Evolutionary conservation across 2,888 invertebrate species (phyloP), one percentile per base, ranked within the genome.

Genomic region (Ophion obscuratus): DNA sequence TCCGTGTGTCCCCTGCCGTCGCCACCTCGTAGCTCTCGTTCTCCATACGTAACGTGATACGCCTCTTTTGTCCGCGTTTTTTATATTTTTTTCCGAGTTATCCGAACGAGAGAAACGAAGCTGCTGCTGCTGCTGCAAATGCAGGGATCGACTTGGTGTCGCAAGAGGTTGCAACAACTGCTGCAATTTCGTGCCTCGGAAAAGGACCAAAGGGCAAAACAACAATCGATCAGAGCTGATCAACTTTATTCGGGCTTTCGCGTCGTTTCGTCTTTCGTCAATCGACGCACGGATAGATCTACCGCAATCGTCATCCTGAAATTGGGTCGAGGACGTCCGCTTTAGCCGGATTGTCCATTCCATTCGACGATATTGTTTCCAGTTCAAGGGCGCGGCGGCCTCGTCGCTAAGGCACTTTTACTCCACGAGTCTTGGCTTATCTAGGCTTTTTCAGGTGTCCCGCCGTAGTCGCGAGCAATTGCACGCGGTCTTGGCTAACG

Each of bases 281-380:
- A 44, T 44, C 44, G 44, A 47, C 2, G 11, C 11, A 2, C 10
- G 47, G 47, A 47, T 14, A 47, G 31, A 20, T 74, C 70, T 44
- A 70, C 31, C 64, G 47, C 44, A 66, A 67, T 77, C 68, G 74
- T 77, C 64, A 36, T 64, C 27, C 31, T 70, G 57, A 84, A 88
- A 87, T 84, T 87, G 73, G 89, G 87, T 87, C 88, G 87, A 83
- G 89, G 89, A 77, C 85, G 79, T 74, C 88, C 74, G 86, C 85
- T 87, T 80, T 57, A 84, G 24, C 81, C 66, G 86, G 17, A 88
- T 84, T 87, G 70, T 85, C 86, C 85, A 85, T 85, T 84, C 78
- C 64, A 57, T 70, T 4, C 31, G 31, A 73, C 77, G 61, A 77
- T 78, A 88, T 88, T 83, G 80, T 84, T 87, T 87, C 75, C 81